A percentile compares a stretch with the other conserved stretches of the same genome.
phyloP scores from a whole-genome alignment of 2,888 invertebrate genomes.

The Aricia artaxerxes region DNA sequence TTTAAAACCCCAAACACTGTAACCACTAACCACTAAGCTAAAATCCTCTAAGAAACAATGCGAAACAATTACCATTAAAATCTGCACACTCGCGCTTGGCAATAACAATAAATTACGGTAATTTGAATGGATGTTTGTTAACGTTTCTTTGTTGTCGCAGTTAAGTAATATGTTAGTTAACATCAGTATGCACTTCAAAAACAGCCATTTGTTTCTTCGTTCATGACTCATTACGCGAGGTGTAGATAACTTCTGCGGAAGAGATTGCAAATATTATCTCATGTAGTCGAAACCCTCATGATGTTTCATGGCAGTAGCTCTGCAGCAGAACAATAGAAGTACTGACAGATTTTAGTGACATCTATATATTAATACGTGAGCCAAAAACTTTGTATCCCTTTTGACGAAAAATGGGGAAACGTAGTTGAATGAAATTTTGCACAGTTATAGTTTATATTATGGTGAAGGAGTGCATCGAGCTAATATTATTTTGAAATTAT shows the following conservation, averaged over 20 bases:
- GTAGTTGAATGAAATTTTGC: too few relatives aligned
- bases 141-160: constrained; percentile 43
- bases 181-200: constrained; percentile 43
- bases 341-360: too few relatives aligned
- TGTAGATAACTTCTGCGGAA: constrained; percentile 31
- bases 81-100: background rate
- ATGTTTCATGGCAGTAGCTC: background rate
- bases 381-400: too few relatives aligned
- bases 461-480: too few relatives aligned
- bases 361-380: too few relatives aligned
- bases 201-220: constrained; percentile 44
- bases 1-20: background rate
- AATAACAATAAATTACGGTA: constrained; percentile 20
- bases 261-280: constrained; percentile 4
- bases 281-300: too few relatives aligned
- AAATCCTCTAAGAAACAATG: background rate
- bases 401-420: too few relatives aligned
- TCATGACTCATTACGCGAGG: constrained; percentile 43
- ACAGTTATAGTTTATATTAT: too few relatives aligned
- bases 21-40: background rate
- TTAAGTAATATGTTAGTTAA: constrained; percentile 45
- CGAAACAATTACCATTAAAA: background rate
- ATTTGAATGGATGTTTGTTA: constrained; percentile 36
- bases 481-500: too few relatives aligned
- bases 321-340: too few relatives aligned